phyloP scores from a whole-genome alignment of 2,888 invertebrate species.

The Agonopterix arenella region DNA sequence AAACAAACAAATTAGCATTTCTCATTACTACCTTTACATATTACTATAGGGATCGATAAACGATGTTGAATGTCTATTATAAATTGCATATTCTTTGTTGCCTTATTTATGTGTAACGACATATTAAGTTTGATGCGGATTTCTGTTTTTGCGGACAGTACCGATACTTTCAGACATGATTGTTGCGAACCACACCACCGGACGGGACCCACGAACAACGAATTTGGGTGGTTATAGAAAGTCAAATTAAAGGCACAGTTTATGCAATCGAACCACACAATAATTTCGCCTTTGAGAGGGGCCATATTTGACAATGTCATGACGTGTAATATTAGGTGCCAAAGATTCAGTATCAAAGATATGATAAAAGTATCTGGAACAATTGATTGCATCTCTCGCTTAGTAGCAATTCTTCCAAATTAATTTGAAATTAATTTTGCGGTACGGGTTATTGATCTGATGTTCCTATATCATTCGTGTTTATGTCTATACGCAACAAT shows the following conservation, averaged over 20 bases:
- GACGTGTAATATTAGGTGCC: slow-evolving; percentile 68
- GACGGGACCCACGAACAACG: not conserved
- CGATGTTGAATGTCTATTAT: slow-evolving; percentile 34
- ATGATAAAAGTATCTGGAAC: slow-evolving; percentile 51
- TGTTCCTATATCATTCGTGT: slow-evolving; percentile 69
- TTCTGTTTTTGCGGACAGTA: slow-evolving; percentile 19
- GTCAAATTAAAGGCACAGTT: slow-evolving; percentile 26
- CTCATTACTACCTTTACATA: slow-evolving; percentile 44
- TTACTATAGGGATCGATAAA: slow-evolving; percentile 48
- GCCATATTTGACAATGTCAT: slow-evolving; percentile 43
- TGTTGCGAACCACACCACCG: not conserved
- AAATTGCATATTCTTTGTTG: slow-evolving; percentile 58
- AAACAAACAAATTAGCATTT: slow-evolving; percentile 60
- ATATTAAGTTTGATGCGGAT: slow-evolving; percentile 34
- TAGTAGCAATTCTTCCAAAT: slow-evolving; percentile 66
- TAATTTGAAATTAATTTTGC: slow-evolving; percentile 58
- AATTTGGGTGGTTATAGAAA: slow-evolving; percentile 5
- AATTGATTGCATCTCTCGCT: slow-evolving; percentile 58
- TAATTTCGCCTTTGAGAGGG: slow-evolving; percentile 34
- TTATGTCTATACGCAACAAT: slow-evolving; percentile 47
- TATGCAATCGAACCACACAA: slow-evolving; percentile 37
- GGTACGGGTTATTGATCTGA: slow-evolving; percentile 74
- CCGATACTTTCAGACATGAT: not conserved
- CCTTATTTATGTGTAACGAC: slow-evolving; percentile 39
- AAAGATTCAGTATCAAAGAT: slow-evolving; percentile 75